These are phyloP conservation scores for Ganaspis sp. DNA, from an alignment of 1,140 invertebrate genomes.

Conservation along the genomic window DNA sequence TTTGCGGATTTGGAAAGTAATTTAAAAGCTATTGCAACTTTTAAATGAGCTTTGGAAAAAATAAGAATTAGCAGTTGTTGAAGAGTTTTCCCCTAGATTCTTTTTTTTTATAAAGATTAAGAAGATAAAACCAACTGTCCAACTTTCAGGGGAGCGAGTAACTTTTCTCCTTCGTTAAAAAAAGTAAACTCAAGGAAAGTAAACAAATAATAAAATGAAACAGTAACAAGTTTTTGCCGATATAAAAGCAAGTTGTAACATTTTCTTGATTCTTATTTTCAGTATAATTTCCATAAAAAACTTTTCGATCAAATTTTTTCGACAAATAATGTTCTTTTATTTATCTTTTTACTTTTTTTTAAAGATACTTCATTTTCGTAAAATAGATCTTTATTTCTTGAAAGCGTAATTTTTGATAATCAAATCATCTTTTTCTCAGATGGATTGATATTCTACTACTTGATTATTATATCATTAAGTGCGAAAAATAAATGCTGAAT, in stretches of 20 bases:
- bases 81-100: background rate
- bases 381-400: no score
- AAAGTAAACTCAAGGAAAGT: background rate
- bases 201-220: background rate
- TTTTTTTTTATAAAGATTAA: background rate
- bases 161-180: background rate
- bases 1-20: background rate
- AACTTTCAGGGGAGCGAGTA: background rate
- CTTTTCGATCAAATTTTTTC: no score
- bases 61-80: slow-evolving; percentile 4
- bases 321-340: no score
- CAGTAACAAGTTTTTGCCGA: background rate
- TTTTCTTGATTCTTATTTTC: no score
- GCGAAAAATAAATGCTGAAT: no score
- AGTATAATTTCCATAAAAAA: no score
- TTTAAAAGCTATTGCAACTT: background rate
- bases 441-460: no score
- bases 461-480: no score
- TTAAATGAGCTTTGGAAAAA: slow-evolving; percentile 3
- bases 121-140: slow-evolving; percentile 13
- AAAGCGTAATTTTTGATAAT: no score
- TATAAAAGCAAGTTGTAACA: background rate
- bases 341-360: no score
- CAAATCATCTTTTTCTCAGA: no score
- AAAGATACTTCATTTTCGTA: no score